Conservation (phyloP, 2,797 vertebrate species). For the Eurystomus glaucurus region DNA sequence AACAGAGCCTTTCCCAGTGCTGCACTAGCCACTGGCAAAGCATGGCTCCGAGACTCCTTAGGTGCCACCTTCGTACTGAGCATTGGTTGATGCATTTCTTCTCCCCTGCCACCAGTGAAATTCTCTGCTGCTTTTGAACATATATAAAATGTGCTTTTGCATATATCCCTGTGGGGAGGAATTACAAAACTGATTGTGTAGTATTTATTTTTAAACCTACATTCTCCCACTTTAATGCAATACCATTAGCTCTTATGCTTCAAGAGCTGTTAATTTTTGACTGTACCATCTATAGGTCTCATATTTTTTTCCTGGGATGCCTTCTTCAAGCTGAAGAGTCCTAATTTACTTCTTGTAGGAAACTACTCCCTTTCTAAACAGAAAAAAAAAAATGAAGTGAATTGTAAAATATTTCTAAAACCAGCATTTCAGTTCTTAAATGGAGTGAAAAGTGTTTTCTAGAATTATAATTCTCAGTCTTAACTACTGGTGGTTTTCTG, state of each 20-base stretch:
- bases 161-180: background rate
- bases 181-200: background rate
- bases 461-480: background rate
- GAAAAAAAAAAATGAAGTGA: background rate
- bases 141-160: background rate
- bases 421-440: background rate
- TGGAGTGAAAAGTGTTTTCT: background rate
- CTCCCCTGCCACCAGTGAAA: background rate
- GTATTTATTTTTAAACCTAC: background rate
- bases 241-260: background rate
- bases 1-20: background rate
- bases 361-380: background rate
- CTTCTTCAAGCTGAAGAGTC: background rate
- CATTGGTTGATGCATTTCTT: background rate
- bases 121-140: background rate
- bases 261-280: background rate
- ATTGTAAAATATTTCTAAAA: background rate
- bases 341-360: background rate
- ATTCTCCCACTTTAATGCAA: background rate
- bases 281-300: background rate
- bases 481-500: background rate
- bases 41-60: background rate
- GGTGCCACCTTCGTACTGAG: background rate
- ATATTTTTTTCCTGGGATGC: background rate
- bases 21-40: background rate